Base-by-base conservation (phyloP, 2,113 vertebrate genomes). In the Pluvialis apricaria region DNA sequence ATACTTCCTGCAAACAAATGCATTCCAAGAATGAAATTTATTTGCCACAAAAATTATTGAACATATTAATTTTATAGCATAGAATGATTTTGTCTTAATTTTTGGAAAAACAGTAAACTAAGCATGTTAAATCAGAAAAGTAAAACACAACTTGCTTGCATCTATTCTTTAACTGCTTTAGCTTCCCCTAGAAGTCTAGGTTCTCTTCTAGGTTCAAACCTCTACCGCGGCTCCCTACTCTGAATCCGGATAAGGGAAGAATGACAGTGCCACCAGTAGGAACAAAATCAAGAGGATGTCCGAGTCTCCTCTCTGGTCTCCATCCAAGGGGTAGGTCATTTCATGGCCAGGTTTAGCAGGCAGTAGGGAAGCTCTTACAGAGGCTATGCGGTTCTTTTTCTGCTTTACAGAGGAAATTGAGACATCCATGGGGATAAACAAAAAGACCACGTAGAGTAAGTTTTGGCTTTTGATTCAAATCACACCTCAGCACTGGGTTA, bases 371-470 rank as follows among this genome's bases (percentile, higher is more conserved):
- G 34, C 5, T 38, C 40, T 65, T 28, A 31, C 2, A 44, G 21
- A 69, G 8, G 2, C 2, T 38, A 9, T 5, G 4, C 3, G 0
- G 8, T 3, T 70, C 28, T 71, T 78, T 61, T 58, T 28, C 49
- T 72, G 3, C 24, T 72, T 79, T 80, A 26, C 45, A 72, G n/a
- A 40, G 5, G 13, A 80, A 86, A 64, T 0, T 0, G 5, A 47
- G 45, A 7, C 15, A 47, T 22, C n/a, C 34, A n/a, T 18, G 14
- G 15, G 10, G 32, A 60, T 49, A 70, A 92, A 76, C 14, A 73
- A 47, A 40, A 65, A 72, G 25, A 34, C 13, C 4, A 16, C 0
- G 0, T 11, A 11, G 14, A 73, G 3, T 15, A 54, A 62, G 18
- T 38, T 26, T 11, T 71, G 25, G 16, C 2, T 51, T 69, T 62